phyloP scores from a whole-genome alignment of 1,140 invertebrate genomes.

The Philotrypesis tridentata region DNA sequence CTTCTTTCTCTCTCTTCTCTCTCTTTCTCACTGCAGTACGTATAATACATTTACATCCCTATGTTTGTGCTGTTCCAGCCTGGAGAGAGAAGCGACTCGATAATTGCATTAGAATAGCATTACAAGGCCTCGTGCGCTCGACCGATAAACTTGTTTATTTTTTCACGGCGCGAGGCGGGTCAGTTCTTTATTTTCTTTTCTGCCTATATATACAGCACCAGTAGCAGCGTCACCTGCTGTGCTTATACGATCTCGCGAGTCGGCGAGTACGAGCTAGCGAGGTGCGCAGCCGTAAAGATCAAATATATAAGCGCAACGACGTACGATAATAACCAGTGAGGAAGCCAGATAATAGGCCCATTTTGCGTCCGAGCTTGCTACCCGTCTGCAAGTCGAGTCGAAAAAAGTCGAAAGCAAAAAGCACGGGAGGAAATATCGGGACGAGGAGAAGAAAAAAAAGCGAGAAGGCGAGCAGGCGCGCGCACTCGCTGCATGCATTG shows the following conservation, averaged over 20 bases:
- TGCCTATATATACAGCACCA: no score
- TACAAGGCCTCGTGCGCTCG: neutral
- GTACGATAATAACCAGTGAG: neutral
- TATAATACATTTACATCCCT: no score
- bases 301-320: slow-evolving; percentile 3
- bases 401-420: neutral
- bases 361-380: neutral
- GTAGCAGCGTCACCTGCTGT: neutral
- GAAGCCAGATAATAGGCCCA: neutral
- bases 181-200: neutral
- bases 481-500: neutral
- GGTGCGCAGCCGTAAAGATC: slow-evolving; percentile 9
- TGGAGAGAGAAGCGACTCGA: neutral
- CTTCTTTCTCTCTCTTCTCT: neutral
- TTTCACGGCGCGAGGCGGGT: neutral
- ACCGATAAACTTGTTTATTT: neutral
- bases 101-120: neutral
- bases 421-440: neutral
- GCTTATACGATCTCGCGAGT: neutral
- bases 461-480: neutral
- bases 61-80: no score
- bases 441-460: neutral
- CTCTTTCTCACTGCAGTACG: no score
- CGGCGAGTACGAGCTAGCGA: neutral
- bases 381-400: neutral